A percentile compares a stretch with the other conserved stretches of the same genome.
Evolutionary conservation across 2,888 invertebrate genomes (phyloP).

Genomic region (Ernsta delagoae): DNA sequence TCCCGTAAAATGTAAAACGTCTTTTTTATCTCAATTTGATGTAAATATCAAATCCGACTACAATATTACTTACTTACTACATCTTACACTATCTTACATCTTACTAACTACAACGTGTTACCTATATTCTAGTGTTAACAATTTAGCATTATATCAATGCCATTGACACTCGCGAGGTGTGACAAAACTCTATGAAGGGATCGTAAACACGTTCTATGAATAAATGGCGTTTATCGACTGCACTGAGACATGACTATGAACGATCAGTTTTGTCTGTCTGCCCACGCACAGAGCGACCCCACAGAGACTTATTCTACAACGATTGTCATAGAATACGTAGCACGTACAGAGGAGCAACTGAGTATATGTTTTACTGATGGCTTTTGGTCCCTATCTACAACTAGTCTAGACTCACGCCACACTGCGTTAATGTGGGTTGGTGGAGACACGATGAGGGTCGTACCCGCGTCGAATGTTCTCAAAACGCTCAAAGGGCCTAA

Average conservation of each 20-base stretch:
- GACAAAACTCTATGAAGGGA: slow-evolving; percentile 21
- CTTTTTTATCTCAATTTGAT: too few species aligned
- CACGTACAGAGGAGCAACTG: neutral
- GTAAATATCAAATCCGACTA: neutral
- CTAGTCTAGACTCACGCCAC: too few species aligned
- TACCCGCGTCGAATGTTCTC: too few species aligned
- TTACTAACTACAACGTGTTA: neutral
- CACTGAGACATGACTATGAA: slow-evolving; percentile 21
- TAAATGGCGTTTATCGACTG: slow-evolving; percentile 26
- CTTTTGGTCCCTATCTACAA: too few species aligned
- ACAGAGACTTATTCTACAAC: slow-evolving; percentile 9
- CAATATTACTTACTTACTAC: neutral
- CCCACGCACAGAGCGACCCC: slow-evolving; percentile 26
- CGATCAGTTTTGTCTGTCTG: slow-evolving; percentile 31
- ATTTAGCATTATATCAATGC: slow-evolving; percentile 20
- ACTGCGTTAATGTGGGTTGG: too few species aligned
- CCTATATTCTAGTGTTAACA: slow-evolving; percentile 1
- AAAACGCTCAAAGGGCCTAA: too few species aligned
- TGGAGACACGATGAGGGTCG: too few species aligned
- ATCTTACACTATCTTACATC: too few species aligned
- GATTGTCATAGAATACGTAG: neutral
- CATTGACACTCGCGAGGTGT: slow-evolving; percentile 23
- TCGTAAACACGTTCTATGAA: slow-evolving; percentile 33
- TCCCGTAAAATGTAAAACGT: too few species aligned
- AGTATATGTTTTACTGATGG: too few species aligned